A percentile compares a stretch with the other conserved stretches of the same genome.
phyloP scores from a whole-genome alignment of 2,113 vertebrate species.

The Ptyas mucosa region DNA sequence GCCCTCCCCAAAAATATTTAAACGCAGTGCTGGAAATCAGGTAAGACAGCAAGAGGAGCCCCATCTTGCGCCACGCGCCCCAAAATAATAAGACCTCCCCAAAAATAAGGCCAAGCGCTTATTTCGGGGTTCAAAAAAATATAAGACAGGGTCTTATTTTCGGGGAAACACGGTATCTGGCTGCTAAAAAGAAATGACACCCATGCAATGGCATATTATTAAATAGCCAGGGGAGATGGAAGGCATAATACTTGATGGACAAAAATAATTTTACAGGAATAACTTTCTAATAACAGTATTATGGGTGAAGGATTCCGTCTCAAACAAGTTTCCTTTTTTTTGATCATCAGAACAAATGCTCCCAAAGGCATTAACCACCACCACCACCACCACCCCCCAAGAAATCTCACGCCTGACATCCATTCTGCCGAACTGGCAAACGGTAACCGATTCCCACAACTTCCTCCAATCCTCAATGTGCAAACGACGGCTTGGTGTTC shows the following conservation, averaged over 20 bases:
- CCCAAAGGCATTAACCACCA: not conserved
- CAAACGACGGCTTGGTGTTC: not conserved
- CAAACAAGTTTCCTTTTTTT: not conserved
- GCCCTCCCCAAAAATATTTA: too few species aligned
- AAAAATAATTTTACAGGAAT: not conserved
- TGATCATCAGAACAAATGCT: not conserved
- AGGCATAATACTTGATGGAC: not conserved
- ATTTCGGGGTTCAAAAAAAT: too few species aligned
- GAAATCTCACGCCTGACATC: not conserved
- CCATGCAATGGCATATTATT: not conserved
- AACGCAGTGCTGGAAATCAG: too few species aligned
- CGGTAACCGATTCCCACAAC: not conserved
- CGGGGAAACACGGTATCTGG: not conserved
- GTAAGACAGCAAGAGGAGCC: too few species aligned
- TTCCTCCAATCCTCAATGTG: not conserved
- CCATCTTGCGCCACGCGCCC: too few species aligned
- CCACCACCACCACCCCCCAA: too few species aligned
- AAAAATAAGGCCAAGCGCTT: too few species aligned
- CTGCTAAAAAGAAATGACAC: not conserved
- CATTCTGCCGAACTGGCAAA: not conserved
- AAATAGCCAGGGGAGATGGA: not conserved
- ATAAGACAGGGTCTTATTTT: too few species aligned
- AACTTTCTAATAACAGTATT: not conserved
- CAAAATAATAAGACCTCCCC: too few species aligned
- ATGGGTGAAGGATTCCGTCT: not conserved